phyloP scores from a whole-genome alignment of 2,888 invertebrate genomes.

The Caenorhabditis japonica region DNA sequence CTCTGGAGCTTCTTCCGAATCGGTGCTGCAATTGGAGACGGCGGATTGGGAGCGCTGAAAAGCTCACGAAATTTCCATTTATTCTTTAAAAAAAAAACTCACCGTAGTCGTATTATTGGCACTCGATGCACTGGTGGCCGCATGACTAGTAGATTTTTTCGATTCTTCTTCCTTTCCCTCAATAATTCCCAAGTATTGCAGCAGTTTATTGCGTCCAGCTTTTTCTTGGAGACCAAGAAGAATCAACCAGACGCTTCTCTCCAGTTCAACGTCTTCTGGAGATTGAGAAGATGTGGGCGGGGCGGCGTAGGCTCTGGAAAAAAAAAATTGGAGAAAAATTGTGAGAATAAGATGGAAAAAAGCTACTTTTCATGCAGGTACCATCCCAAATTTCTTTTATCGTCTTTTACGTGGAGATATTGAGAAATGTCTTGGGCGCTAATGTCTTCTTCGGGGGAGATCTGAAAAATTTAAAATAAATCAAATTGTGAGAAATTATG shows the following conservation, averaged over 20 bases:
- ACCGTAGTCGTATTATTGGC: neutral
- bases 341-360: neutral
- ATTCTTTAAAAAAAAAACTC: neutral
- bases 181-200: constrained; percentile 17
- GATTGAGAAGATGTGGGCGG: neutral
- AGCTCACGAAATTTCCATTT: too few relatives aligned
- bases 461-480: too few relatives aligned
- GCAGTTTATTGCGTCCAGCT: constrained; percentile 20
- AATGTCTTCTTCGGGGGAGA: constrained; percentile 3
- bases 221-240: constrained; percentile 27
- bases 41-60: constrained; percentile 17
- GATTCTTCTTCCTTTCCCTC: neutral
- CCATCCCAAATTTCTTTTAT: constrained; percentile 37
- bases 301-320: constrained; percentile 16
- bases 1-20: constrained; percentile 9
- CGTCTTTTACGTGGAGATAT: constrained; percentile 22
- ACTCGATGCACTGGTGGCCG: neutral
- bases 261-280: constrained; percentile 16
- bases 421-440: constrained; percentile 17
- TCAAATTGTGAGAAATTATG: too few relatives aligned
- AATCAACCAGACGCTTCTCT: constrained; percentile 19
- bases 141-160: neutral
- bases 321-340: too few relatives aligned
- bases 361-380: constrained; percentile 24
- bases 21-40: constrained; percentile 5